Base-by-base conservation (phyloP, 2,797 vertebrate genomes). In the Manis crassicaudata region DNA sequence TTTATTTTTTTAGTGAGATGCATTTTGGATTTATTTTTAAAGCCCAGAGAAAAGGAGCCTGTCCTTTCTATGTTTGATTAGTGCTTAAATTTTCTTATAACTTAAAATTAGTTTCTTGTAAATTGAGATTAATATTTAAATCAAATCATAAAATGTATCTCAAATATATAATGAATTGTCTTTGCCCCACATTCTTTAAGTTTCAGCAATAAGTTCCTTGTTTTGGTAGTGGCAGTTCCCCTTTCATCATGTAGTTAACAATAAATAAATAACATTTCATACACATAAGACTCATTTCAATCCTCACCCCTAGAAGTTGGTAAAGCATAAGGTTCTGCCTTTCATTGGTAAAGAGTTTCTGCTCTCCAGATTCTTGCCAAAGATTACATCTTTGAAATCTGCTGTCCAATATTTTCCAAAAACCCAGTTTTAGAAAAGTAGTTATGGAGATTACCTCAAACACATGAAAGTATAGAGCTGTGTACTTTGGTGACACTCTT, bases 101-200 rank as follows among this genome's bases (percentile, higher is more conserved):
- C 60, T n/a, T 94, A 72, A 88, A 79, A 77, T 70, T n/a, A 85
- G 52, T 92, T 75, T 92, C 76, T 94, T 93, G 5, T 95, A 43
- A 27, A 90, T 93, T 85, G 86, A 92, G 84, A 80, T 93, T 62
- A 73, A 80, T 76, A 52, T 88, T 95, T 88, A 88, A 85, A 46
- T 82, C 73, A 85, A 88, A 94, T 84, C 88, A 73, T 82, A 73
- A 95, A 90, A 77, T 83, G 37, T 32, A 25, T 84, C 32, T 87
- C 27, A 90, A 70, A 54, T 88, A 76, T 65, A 43, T 88, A 68
- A 83, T 68, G 76, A 65, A 37, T 54, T 37, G 80, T 72, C 65
- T 83, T 89, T 35, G 5, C 25, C 32, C 70, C 9, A 76, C 29
- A 88, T 67, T 87, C 25, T 76, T 68, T 92, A 79, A 17, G 20